phyloP scores from a whole-genome alignment of 2,797 vertebrate species.

The Crocodylus rhombifer region DNA sequence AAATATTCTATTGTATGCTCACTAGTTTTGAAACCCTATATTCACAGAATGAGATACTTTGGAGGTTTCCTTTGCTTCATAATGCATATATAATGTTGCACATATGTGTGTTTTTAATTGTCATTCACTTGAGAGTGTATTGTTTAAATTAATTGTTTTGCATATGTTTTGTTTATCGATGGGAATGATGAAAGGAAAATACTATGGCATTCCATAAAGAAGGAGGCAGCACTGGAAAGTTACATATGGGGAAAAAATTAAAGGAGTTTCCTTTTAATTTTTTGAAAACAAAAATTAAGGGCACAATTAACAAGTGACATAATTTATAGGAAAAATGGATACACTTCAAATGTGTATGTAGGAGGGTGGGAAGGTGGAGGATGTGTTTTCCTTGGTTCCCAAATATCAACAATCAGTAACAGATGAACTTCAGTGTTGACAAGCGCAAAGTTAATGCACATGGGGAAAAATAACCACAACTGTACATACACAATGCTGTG shows the following conservation, averaged over 20 bases:
- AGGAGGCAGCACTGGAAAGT: not conserved
- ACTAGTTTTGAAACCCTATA: not conserved
- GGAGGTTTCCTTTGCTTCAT: not conserved
- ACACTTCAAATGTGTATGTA: no score
- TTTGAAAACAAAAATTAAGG: not conserved
- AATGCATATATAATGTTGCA: not conserved
- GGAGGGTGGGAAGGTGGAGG: no score
- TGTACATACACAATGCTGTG: no score
- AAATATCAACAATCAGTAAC: no score
- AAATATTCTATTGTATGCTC: not conserved
- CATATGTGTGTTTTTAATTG: not conserved
- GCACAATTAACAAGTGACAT: not conserved
- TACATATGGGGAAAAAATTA: not conserved
- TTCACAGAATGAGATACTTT: not conserved
- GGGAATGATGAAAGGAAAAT: not conserved
- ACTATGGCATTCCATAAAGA: not conserved
- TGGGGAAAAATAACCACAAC: no score
- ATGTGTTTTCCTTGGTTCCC: no score
- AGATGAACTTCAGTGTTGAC: no score
- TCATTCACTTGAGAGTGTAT: fast-evolving
- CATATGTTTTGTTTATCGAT: not conserved
- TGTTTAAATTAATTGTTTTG: not conserved
- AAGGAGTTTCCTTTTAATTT: not conserved
- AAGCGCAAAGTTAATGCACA: no score
- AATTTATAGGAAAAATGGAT: not conserved